Base-by-base conservation (phyloP, 2,888 invertebrate species). In the Mellilla xanthometata region DNA sequence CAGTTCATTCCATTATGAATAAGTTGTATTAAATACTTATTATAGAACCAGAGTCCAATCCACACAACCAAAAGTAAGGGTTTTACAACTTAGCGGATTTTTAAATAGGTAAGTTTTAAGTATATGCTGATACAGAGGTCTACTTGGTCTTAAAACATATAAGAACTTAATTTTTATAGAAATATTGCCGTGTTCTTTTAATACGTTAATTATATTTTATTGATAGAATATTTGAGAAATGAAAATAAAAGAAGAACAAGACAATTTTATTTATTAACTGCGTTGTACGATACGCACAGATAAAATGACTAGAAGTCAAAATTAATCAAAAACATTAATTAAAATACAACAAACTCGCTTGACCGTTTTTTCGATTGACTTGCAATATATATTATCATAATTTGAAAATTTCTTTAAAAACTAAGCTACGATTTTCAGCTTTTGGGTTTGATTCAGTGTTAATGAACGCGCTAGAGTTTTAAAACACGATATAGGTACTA, bases 221-320 rank as follows among this genome's bases (percentile, higher is more conserved):
- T 19, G 8, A 24, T 24, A 2, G 2, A 24, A 24, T n/a, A 24
- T 24, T 7, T n/a, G n/a, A n/a, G 8, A 5, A 3, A 8, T 0
- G 8, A 24, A 24, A 24, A 3, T 2, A n/a, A 7, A 2, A 24
- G 24, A 24, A n/a, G 33, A 34, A 34, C 32, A 66, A 72, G 60
- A 72, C 65, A 59, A 68, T 71, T 68, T 60, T 44, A 49, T 60
- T 34, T 62, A 54, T 64, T 58, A 77, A 80, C 80, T 81, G 80
- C 80, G 67, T 81, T 81, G 78, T 79, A 79, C 80, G 58, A 68
- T 52, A 61, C 49, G 52, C 63, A 65, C 62, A 58, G 65, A 65
- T 60, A 65, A 72, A 72, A 69, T 48, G 55, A 19, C 15, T 19
- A 19, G 1, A 19, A 19, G n/a, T n/a, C n/a, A n/a, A n/a, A n/a